These are phyloP conservation scores for Pachypeltis micranthus DNA, from an alignment of 1,140 invertebrate species.

Conservation along the genomic window DNA sequence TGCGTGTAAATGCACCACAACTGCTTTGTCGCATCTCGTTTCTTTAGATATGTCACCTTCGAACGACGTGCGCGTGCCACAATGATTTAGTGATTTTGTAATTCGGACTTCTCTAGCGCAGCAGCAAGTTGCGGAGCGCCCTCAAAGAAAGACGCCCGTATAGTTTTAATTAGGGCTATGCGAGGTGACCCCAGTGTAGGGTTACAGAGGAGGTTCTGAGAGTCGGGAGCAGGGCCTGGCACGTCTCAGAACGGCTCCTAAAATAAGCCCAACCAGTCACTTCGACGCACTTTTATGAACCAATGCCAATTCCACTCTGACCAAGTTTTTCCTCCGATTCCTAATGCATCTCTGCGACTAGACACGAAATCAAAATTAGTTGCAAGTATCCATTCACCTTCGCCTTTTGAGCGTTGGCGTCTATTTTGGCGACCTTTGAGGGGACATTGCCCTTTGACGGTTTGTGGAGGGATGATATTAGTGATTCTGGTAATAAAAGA, in stretches of 20 bases:
- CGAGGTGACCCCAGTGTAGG: slow-evolving; percentile 8
- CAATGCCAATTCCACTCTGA: slow-evolving; percentile 17
- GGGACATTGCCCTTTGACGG: no score
- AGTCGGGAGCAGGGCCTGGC: slow-evolving; percentile 8
- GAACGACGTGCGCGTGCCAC: no score
- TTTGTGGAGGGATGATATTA: no score
- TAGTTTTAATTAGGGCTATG: slow-evolving; percentile 12
- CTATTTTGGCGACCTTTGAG: background rate
- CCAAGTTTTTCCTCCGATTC: slow-evolving; percentile 8
- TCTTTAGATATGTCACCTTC: no score
- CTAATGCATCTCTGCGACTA: background rate
- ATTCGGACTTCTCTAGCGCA: no score
- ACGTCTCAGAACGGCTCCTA: slow-evolving; percentile 10
- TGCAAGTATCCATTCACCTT: no score
- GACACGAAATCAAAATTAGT: no score
- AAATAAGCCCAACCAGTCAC: slow-evolving; percentile 13
- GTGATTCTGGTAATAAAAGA: no score
- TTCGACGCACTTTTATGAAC: slow-evolving; percentile 15
- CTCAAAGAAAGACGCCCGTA: background rate
- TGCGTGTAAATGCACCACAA: no score
- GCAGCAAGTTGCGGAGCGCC: no score
- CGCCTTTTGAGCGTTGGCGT: background rate
- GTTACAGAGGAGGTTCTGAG: background rate
- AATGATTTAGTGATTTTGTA: no score
- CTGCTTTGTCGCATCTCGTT: no score